These are phyloP conservation scores for Thamnophis sirtalis DNA, from an alignment of 2,113 vertebrate species.

Conservation along the genomic window DNA sequence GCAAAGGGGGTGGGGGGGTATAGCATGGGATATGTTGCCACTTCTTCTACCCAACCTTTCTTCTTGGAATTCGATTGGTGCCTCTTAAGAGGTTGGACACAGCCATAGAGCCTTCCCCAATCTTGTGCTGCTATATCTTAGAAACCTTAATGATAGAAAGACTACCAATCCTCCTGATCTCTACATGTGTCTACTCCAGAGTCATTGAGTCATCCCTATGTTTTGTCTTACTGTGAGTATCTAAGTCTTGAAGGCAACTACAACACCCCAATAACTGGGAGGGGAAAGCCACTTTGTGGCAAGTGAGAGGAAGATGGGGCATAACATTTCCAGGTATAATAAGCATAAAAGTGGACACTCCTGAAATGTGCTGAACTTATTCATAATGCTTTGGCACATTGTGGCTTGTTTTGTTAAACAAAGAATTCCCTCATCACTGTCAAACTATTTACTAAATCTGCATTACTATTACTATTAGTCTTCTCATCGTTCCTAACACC, in stretches of 20 bases:
- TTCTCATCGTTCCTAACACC: too few species aligned
- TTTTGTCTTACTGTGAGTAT: slow-evolving; percentile 40
- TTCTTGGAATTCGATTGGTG: neutral
- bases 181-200: neutral
- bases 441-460: too few species aligned
- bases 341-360: neutral
- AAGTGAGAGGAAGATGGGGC: neutral
- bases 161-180: neutral
- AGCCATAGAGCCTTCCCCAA: slow-evolving; percentile 8
- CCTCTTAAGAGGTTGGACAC: fast-evolving
- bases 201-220: fast-evolving
- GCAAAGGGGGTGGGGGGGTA: neutral
- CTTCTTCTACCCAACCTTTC: neutral
- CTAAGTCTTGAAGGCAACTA: neutral
- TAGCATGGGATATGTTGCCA: neutral
- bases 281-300: neutral
- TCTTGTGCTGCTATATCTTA: slow-evolving; percentile 29
- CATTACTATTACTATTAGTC: too few species aligned
- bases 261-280: neutral
- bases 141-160: slow-evolving; percentile 23
- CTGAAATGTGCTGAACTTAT: neutral
- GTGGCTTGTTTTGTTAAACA: too few species aligned
- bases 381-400: neutral
- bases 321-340: neutral
- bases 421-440: too few species aligned